phyloP scores from a whole-genome alignment of 2,888 invertebrate species.

The Patella caerulea region DNA sequence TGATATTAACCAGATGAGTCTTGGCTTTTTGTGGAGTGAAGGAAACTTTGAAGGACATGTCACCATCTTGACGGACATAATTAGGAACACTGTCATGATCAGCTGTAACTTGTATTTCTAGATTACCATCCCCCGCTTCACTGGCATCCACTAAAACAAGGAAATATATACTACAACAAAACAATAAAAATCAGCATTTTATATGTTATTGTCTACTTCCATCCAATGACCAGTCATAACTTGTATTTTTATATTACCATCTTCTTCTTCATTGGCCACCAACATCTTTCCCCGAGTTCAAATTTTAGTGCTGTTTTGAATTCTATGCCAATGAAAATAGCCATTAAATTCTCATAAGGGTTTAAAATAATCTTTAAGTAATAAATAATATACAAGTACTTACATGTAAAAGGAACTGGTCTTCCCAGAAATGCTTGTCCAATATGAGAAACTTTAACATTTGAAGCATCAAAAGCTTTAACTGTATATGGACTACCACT shows the following conservation, averaged over 20 bases:
- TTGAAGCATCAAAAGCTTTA: constrained; percentile 79
- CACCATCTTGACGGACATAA: constrained; percentile 97
- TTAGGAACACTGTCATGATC: constrained; percentile 97
- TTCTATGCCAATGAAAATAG: too few species aligned
- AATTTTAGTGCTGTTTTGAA: too few species aligned
- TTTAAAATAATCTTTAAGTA: background rate
- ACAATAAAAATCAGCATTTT: too few species aligned
- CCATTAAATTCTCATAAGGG: background rate
- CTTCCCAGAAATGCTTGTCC: constrained; percentile 89
- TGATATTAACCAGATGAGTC: constrained; percentile 90
- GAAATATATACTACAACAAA: background rate
- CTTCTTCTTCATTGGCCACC: too few species aligned
- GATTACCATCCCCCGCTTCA: constrained; percentile 94
- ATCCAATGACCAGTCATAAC: too few species aligned
- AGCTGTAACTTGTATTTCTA: constrained; percentile 97
- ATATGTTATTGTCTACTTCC: too few species aligned
- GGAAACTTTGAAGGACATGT: constrained; percentile 95
- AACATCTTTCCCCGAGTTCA: too few species aligned
- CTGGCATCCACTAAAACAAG: constrained; percentile 87
- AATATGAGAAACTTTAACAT: constrained; percentile 87
- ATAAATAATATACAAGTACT: constrained; percentile 45
- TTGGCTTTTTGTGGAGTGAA: constrained; percentile 96
- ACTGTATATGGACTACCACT: constrained; percentile 93
- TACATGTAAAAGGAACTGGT: constrained; percentile 96
- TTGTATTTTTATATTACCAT: too few species aligned